Evolutionary conservation across 2,888 invertebrate genomes (phyloP), one percentile per base, ranked within the genome.

Genomic region (Eupithecia inturbata): DNA sequence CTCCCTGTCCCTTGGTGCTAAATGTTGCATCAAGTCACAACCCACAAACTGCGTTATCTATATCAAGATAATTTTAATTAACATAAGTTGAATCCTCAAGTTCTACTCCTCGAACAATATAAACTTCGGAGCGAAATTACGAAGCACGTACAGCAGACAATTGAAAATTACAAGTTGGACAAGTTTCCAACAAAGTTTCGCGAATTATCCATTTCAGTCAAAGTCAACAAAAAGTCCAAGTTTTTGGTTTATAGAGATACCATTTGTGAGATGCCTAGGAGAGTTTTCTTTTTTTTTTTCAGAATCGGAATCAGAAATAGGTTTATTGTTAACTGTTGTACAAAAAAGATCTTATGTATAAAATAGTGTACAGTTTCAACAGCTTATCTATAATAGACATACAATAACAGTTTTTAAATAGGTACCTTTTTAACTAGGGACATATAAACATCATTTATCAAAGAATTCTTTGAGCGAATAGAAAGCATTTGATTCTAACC

Each of bases 121-220:
- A 75, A 70, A 72, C 70, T 72, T 70, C 6, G 22, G 19, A 64
- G 41, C 31, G 26, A 71, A 75, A 72, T 75, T 75, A 70, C 70
- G 31, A 33, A 70, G 70, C 70, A 66, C 72, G 49, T 73, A 72
- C 73, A 71, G 67, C 68, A 78, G 68, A 75, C 75, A 67, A 79
- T 78, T 74, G 77, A 74, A 79, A 77, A 75, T 79, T 76, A 78
- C 73, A 71, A 77, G 75, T 77, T 74, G 36, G 26, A 67, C 68
- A 76, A 76, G 76, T 76, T 75, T 72, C 63, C 36, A 70, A 72
- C 75, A n/a, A 68, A 72, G 70, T 72, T 72, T 19, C 12, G 57
- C 12, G 36, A 73, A 68, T 75, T 71, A 74, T 68, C 63, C 68
- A 69, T 75, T 77, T 66, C 45, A 57, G 39, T 53, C 72, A 68